A percentile compares a stretch with the other conserved stretches of the same genome.
phyloP scores from a whole-genome alignment of 2,113 vertebrate species.

The Saiga tatarica region DNA sequence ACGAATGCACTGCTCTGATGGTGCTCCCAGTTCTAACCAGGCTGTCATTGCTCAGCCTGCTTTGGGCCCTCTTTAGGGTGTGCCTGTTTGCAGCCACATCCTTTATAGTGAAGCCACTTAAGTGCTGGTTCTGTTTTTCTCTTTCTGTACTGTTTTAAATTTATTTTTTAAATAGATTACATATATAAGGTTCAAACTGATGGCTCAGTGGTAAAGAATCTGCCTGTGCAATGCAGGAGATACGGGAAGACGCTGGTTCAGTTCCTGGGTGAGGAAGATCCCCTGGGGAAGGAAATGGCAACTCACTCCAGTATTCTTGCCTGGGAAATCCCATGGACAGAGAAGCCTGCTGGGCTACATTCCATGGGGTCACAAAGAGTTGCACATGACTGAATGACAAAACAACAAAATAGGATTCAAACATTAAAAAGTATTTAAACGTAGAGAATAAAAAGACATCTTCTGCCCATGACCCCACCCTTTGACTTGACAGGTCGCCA shows the following conservation, averaged over 20 bases:
- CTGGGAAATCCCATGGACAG: not conserved
- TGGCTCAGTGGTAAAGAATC: not conserved
- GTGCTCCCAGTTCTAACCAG: not conserved
- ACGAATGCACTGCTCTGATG: too few relatives aligned
- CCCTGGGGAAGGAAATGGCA: not conserved
- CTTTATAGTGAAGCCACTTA: not conserved
- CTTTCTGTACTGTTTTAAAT: constrained; percentile 18
- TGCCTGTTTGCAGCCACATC: constrained; percentile 10
- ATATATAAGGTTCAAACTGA: not conserved
- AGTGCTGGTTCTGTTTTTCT: constrained; percentile 37
- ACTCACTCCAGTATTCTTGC: not conserved
- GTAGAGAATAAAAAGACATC: not conserved
- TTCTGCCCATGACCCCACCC: not conserved
- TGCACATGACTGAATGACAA: not conserved
- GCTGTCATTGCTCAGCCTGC: not conserved
- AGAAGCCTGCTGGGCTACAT: not conserved
- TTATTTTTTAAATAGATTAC: not conserved
- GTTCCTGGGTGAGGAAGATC: not conserved
- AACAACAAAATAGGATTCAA: not conserved
- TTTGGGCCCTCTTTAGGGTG: not conserved
- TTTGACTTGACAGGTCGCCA: not conserved
- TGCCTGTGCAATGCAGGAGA: not conserved
- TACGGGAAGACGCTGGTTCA: not conserved
- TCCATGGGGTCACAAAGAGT: not conserved
- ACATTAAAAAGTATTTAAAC: not conserved